A percentile compares a stretch with the other conserved stretches of the same genome.
Conservation (phyloP, 2,888 invertebrate genomes). For the Antitype chi region DNA sequence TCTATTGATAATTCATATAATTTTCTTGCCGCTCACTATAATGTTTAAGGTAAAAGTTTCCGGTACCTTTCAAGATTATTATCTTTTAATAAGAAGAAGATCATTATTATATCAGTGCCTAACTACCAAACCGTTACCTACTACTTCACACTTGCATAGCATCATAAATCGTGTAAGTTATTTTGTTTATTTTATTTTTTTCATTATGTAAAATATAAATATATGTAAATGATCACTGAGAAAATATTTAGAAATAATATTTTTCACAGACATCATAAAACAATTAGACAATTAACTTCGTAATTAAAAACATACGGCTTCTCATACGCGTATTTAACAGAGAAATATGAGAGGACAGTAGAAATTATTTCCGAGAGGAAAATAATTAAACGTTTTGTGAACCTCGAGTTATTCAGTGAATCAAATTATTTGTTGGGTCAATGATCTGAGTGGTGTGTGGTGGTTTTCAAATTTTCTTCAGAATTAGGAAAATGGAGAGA, state of each 20-base stretch:
- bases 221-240: background rate
- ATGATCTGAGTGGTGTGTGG: constrained; percentile 8
- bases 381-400: constrained; percentile 15
- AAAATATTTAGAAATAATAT: background rate
- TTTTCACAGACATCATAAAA: background rate
- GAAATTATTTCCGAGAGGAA: background rate
- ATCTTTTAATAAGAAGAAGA: too few species aligned
- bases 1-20: background rate
- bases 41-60: too few species aligned
- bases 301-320: background rate
- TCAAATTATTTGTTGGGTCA: constrained; percentile 5
- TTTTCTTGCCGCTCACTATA: background rate
- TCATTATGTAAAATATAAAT: background rate
- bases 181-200: background rate
- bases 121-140: too few species aligned
- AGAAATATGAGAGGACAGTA: background rate
- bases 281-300: background rate
- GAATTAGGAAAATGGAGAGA: background rate
- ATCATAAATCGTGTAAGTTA: background rate
- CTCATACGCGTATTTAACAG: background rate
- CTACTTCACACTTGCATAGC: background rate
- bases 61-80: background rate
- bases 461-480: background rate
- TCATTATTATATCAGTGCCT: background rate
- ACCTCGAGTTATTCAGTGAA: constrained; percentile 7